phyloP scores from a whole-genome alignment of 2,797 vertebrate genomes.

The Alectoris magna region DNA sequence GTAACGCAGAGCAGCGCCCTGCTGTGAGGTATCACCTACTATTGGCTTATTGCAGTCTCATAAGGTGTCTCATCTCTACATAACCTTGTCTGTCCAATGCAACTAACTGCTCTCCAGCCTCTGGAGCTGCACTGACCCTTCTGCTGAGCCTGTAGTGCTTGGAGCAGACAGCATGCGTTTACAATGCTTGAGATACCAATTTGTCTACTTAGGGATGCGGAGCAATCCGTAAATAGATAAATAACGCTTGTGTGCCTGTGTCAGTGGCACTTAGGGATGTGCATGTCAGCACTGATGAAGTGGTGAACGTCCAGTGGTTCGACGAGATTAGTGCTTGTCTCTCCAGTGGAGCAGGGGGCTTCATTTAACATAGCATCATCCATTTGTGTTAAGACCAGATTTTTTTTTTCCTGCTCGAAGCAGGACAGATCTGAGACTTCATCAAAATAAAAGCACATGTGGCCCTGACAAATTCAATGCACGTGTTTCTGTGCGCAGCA shows the following conservation, averaged over 20 bases:
- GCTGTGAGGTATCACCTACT: background rate
- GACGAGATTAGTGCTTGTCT: background rate
- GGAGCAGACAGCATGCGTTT: background rate
- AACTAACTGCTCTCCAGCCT: background rate
- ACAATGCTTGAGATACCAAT: conserved; percentile 43
- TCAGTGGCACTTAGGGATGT: conserved; percentile 45
- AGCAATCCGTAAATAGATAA: background rate
- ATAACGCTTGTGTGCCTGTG: conserved; percentile 25
- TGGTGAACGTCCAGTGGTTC: background rate
- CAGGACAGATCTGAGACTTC: background rate
- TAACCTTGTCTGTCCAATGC: background rate
- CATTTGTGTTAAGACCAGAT: background rate
- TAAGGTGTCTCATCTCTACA: background rate
- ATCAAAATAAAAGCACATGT: background rate
- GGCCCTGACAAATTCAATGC: background rate
- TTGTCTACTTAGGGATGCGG: conserved; percentile 52
- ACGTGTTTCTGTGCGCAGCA: background rate
- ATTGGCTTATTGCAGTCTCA: background rate
- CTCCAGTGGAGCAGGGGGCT: background rate
- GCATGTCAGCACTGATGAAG: conserved; percentile 40
- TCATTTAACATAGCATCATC: background rate
- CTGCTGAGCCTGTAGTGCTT: background rate
- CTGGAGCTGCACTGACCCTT: background rate
- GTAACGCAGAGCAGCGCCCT: background rate
- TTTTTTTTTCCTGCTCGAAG: background rate